Evolutionary conservation across 2,888 invertebrate genomes (phyloP).

Genomic region (Ochropacha duplaris): DNA sequence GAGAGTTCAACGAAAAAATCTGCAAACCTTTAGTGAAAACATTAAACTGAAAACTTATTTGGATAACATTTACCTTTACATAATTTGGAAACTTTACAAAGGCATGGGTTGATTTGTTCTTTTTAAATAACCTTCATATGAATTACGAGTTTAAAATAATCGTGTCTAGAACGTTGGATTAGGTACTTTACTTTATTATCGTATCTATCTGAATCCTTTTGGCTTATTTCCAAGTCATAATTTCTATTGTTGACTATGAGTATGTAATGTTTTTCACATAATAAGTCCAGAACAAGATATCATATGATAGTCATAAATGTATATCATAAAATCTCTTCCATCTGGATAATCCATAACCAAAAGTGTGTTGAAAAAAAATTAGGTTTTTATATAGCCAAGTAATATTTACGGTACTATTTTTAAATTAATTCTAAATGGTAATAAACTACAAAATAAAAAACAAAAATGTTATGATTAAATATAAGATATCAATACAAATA

Average conservation of each 20-base stretch:
- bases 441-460: background rate
- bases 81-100: background rate
- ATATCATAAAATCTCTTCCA: too few species aligned
- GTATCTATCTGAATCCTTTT: background rate
- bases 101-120: background rate
- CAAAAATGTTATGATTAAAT: background rate
- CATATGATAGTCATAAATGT: too few species aligned
- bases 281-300: too few species aligned
- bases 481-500: background rate
- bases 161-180: background rate
- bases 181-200: background rate
- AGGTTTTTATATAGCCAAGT: too few species aligned
- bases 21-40: background rate
- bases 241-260: too few species aligned
- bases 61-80: background rate
- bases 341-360: too few species aligned
- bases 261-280: too few species aligned
- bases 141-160: background rate
- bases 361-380: too few species aligned
- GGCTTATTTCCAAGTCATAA: constrained; percentile 9
- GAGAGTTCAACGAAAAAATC: constrained; percentile 10
- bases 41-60: constrained; percentile 1
- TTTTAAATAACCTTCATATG: background rate
- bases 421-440: too few species aligned
- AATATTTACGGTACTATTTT: too few species aligned